phyloP scores from a whole-genome alignment of 92 coral and sea anemone species.

The Porites rus region DNA sequence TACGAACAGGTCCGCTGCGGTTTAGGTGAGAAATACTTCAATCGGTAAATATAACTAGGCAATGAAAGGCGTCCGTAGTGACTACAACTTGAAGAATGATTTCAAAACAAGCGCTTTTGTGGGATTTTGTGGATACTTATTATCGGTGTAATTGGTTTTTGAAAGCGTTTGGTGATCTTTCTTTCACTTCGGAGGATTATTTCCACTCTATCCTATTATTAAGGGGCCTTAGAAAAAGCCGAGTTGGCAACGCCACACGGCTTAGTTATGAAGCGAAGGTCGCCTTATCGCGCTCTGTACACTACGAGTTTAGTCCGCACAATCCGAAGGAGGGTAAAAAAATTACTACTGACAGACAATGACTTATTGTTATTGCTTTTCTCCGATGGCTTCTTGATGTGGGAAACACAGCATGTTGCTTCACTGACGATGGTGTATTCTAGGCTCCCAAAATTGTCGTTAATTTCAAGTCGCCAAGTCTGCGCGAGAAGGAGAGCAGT shows the following conservation, averaged over 20 bases:
- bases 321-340: not conserved
- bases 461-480: constrained; percentile 10
- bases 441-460: not conserved
- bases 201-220: constrained; percentile 42
- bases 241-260: constrained; percentile 11
- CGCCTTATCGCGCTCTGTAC: constrained; percentile 5
- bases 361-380: constrained; percentile 29
- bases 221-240: constrained; percentile 39
- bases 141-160: constrained; percentile 48
- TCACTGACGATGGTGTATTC: not conserved
- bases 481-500: not conserved
- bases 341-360: constrained; percentile 6
- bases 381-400: constrained; percentile 16
- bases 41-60: not conserved
- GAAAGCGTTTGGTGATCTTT: constrained; percentile 36
- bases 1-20: constrained; percentile 2
- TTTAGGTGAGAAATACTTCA: constrained; percentile 9
- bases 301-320: constrained; percentile 5
- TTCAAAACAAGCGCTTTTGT: constrained; percentile 23
- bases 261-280: constrained; percentile 21
- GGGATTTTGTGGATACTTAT: constrained; percentile 40
- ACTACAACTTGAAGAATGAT: not conserved
- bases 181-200: constrained; percentile 46
- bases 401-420: constrained; percentile 34
- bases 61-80: constrained; percentile 2